A percentile compares a stretch with the other conserved stretches of the same genome.
Conservation (phyloP, 2,888 invertebrate genomes). For the Metacarcinus magister region DNA sequence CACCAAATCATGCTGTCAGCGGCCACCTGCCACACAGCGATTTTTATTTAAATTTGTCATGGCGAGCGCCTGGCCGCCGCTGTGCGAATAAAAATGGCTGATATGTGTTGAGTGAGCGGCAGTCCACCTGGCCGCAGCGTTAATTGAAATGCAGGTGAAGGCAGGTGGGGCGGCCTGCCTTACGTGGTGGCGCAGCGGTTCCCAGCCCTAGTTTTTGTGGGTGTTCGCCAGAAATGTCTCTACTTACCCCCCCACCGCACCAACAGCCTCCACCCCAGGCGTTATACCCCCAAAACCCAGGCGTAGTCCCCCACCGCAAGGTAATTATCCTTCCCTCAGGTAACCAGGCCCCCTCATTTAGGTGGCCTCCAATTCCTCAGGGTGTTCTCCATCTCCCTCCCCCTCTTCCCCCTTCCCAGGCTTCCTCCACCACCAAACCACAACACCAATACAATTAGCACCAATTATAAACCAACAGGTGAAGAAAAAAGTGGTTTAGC, state of each 20-base stretch:
- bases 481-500: neutral
- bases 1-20: conserved; percentile 82
- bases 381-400: neutral
- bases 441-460: neutral
- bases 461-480: neutral
- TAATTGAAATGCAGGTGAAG: conserved; percentile 38
- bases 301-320: neutral
- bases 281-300: neutral
- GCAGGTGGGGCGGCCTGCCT: conserved; percentile 30
- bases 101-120: neutral
- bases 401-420: neutral
- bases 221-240: neutral
- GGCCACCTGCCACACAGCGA: conserved; percentile 39
- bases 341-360: conserved; percentile 17
- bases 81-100: conserved; percentile 63
- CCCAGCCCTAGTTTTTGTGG: neutral
- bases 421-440: neutral
- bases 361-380: neutral
- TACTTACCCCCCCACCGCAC: neutral
- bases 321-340: neutral
- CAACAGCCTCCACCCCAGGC: neutral
- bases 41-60: conserved; percentile 68
- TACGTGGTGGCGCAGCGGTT: neutral
- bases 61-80: conserved; percentile 47
- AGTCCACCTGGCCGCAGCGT: neutral